Evolutionary conservation across 2,888 invertebrate species (phyloP).

Genomic region (Hyposoter dolosus): DNA sequence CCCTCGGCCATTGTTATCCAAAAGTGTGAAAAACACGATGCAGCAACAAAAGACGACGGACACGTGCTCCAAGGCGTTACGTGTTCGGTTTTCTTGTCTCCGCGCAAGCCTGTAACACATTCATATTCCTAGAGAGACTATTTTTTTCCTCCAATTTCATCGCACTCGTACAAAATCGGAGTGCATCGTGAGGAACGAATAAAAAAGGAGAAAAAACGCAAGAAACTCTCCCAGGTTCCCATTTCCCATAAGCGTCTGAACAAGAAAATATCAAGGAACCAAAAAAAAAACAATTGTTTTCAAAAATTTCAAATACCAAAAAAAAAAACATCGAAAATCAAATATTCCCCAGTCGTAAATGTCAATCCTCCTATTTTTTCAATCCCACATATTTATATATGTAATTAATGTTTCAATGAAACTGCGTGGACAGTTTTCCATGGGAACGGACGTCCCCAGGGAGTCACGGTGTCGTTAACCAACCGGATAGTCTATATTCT

Average conservation of each 20-base stretch:
- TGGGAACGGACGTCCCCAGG: slow-evolving; percentile 63
- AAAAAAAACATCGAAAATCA: slow-evolving; percentile 54
- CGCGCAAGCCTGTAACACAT: slow-evolving; percentile 46
- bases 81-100: slow-evolving; percentile 44
- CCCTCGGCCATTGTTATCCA: slow-evolving; percentile 41
- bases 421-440: slow-evolving; percentile 53
- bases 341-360: not conserved
- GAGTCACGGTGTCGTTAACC: slow-evolving; percentile 62
- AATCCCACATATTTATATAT: not conserved
- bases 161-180: slow-evolving; percentile 43
- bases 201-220: slow-evolving; percentile 55
- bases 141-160: not conserved
- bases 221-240: slow-evolving; percentile 76
- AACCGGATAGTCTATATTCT: slow-evolving; percentile 35
- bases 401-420: slow-evolving; percentile 36
- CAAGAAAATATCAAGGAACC: not conserved
- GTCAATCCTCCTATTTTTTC: not conserved
- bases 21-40: slow-evolving; percentile 40
- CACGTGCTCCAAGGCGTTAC: slow-evolving; percentile 49
- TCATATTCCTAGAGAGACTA: slow-evolving; percentile 1
- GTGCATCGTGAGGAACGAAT: slow-evolving; percentile 17
- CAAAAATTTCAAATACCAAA: not conserved
- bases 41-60: slow-evolving; percentile 39
- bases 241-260: slow-evolving; percentile 80
- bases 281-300: not conserved